Percentiles rank a stretch among this genome's conserved stretches.
phyloP scores from a whole-genome alignment of 2,888 invertebrate genomes.

The Pycnomerus fuliginosus region DNA sequence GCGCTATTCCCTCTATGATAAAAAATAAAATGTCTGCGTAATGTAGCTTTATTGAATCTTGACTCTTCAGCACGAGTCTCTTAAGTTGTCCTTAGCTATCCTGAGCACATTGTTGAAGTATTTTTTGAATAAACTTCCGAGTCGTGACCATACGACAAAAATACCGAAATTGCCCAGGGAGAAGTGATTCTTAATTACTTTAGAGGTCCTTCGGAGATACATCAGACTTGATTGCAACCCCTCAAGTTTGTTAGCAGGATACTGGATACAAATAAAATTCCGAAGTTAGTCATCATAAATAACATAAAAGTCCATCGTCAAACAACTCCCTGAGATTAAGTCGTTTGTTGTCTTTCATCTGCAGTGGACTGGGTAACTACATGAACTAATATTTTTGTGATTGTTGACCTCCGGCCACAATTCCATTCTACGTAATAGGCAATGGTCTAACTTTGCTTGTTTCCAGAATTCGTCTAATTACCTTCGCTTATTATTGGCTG shows the following conservation, averaged over 20 bases:
- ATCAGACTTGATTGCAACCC: not conserved
- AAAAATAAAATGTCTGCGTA: slow-evolving; percentile 1
- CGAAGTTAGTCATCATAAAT: not conserved
- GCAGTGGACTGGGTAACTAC: slow-evolving; percentile 22
- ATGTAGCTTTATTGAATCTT: slow-evolving; percentile 15
- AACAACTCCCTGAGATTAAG: slow-evolving; percentile 16
- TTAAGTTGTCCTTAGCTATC: too few relatives aligned
- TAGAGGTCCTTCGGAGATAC: slow-evolving; percentile 2
- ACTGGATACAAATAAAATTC: not conserved
- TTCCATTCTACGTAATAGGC: slow-evolving; percentile 1
- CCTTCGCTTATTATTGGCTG: slow-evolving; percentile 31
- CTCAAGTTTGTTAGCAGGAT: not conserved
- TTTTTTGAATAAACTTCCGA: slow-evolving; percentile 5
- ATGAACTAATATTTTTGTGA: slow-evolving; percentile 26
- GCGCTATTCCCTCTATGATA: slow-evolving; percentile 8
- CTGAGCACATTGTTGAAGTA: not conserved
- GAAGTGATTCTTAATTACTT: slow-evolving; percentile 12
- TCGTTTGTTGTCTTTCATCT: slow-evolving; percentile 27
- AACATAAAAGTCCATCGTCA: not conserved
- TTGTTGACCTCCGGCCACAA: slow-evolving; percentile 23
- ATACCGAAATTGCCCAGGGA: slow-evolving; percentile 3
- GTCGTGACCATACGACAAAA: slow-evolving; percentile 9
- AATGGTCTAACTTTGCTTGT: slow-evolving; percentile 17
- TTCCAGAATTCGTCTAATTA: slow-evolving; percentile 28
- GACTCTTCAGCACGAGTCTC: not conserved